phyloP scores from a whole-genome alignment of 2,113 vertebrate species.

The Nycticryphes semicollaris region DNA sequence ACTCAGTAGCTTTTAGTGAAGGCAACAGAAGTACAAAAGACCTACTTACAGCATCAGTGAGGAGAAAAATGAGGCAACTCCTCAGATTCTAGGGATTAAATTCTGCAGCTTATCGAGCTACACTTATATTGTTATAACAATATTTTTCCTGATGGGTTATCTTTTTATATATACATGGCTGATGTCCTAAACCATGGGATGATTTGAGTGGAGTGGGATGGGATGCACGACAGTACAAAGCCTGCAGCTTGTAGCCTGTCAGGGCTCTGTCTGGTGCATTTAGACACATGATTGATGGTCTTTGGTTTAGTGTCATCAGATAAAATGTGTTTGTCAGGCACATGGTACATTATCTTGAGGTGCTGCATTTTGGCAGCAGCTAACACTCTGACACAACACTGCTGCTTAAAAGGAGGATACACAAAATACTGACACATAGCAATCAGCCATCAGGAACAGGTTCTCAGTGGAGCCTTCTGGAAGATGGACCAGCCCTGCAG shows the following conservation, averaged over 20 bases:
- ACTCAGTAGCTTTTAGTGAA: neutral
- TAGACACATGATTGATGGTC: neutral
- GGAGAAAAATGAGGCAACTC: neutral
- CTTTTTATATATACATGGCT: neutral
- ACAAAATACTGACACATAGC: too few relatives aligned
- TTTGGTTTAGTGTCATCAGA: conserved; percentile 36
- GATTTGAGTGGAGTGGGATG: neutral
- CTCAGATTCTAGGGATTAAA: neutral
- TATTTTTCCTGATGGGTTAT: neutral
- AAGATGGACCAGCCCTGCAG: neutral
- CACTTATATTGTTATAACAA: neutral
- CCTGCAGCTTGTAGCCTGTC: neutral
- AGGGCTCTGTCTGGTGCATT: neutral
- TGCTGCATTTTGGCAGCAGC: neutral
- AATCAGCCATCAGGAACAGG: neutral
- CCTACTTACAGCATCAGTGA: neutral
- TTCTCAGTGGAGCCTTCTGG: neutral
- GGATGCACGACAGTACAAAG: neutral
- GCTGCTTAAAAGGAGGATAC: neutral
- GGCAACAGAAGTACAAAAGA: neutral
- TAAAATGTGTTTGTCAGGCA: neutral
- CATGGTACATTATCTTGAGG: neutral
- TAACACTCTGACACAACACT: neutral
- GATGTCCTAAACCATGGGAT: neutral
- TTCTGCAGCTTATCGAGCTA: neutral